Evolutionary conservation across 1,140 invertebrate species (phyloP), one percentile per base, ranked within the genome.

Genomic region (Argopecten irradians): DNA sequence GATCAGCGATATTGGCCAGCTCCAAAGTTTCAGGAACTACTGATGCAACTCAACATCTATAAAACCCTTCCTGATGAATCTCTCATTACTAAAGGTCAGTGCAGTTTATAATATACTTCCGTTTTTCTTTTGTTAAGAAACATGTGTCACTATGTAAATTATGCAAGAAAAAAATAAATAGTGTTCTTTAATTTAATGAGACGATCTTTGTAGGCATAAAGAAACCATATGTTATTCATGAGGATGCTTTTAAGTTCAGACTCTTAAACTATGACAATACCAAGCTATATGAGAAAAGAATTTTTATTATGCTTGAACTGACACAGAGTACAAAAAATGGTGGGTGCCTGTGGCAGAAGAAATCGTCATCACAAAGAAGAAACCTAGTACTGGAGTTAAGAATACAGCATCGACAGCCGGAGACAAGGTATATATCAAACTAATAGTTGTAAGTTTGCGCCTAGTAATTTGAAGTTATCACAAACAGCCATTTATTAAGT

Each of bases 21-120:
- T 87, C 89, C 90, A 34, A 95, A 93, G 87, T 94, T 95, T 86
- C 91, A 92, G 83, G 94, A 95, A 90, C 91, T 94, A 7, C 87
- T 94, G 14, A 93, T 94, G 92, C 94, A 95, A 87, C 87, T 95
- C 14, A 92, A 93, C 87, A 92, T 90, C 34, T 90, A 91, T 35
- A 90, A 86, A 22, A 43, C 92, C 0, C n/a, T 89, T 32, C 93
- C 93, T 46, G 92, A 93, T 85, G 85, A 92, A 55, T 32, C 14
- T 39, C 82, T 90, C 2, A 89, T 94, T 34, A 43, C 88, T 13
- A 82, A 88, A 86, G 90, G 93, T 93, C 43, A 90, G 88, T 33
- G 35, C n/a, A 55, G 22, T 55, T 39, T 36, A 85, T 85, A 34
- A 83, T 3, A 83, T 33, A 46, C 28, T n/a, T 34, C 16, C 8